These are phyloP conservation scores for Biston stratarius DNA, from an alignment of 2,888 invertebrate genomes.

Conservation along the genomic window DNA sequence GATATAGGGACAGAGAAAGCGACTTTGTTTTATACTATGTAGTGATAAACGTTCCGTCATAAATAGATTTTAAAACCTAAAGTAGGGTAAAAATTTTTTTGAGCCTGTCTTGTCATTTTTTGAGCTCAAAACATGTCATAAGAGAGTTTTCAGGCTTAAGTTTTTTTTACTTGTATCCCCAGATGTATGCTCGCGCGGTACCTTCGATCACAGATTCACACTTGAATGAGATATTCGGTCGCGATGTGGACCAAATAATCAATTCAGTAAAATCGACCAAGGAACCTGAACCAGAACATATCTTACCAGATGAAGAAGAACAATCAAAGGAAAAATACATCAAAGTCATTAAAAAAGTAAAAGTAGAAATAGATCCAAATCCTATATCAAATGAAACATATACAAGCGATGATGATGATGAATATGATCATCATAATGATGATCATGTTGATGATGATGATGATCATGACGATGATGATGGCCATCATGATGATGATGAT, in stretches of 20 bases:
- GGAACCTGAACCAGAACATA: background rate
- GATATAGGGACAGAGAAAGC: too few species aligned
- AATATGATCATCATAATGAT: too few species aligned
- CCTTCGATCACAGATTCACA: conserved; percentile 64
- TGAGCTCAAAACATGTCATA: too few species aligned
- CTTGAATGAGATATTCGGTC: conserved; percentile 54
- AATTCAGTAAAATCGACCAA: background rate
- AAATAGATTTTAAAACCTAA: too few species aligned
- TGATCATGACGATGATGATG: background rate
- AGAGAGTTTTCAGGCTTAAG: background rate
- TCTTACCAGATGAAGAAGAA: background rate
- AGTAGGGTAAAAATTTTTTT: too few species aligned
- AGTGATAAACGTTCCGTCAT: too few species aligned
- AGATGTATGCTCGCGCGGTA: conserved; percentile 76
- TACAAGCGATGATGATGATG: too few species aligned
- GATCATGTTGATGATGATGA: background rate
- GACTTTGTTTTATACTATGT: too few species aligned
- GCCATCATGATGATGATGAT: background rate
- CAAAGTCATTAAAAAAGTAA: background rate
- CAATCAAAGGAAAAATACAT: background rate
- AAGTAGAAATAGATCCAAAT: background rate
- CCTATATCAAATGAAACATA: too few species aligned
- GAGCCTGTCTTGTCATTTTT: too few species aligned
- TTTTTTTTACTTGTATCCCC: conserved; percentile 11
- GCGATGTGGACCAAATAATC: background rate